phyloP scores from a whole-genome alignment of 1,140 invertebrate genomes.

The Acromyrmex charruanus region DNA sequence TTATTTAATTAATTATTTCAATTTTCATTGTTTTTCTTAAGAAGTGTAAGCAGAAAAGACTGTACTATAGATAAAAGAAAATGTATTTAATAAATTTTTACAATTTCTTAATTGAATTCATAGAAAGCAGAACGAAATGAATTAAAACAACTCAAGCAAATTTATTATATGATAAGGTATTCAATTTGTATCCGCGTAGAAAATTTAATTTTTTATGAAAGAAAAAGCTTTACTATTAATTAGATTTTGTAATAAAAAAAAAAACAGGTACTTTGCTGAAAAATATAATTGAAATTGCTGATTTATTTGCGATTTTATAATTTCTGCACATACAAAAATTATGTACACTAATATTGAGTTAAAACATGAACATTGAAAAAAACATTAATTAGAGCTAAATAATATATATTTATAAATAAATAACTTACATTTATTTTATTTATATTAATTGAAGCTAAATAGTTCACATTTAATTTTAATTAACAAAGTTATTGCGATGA shows the following conservation, averaged over 20 bases:
- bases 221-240: neutral
- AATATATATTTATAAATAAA: no score
- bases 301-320: no score
- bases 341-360: no score
- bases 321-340: no score
- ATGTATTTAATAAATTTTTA: neutral
- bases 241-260: conserved; percentile 12
- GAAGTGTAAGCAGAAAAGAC: neutral
- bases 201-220: conserved; percentile 19
- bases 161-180: neutral
- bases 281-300: no score
- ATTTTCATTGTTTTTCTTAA: neutral
- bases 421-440: no score
- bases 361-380: no score
- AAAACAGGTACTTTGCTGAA: no score
- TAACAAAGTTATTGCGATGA: neutral
- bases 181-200: neutral
- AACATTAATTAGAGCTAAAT: no score
- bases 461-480: conserved; percentile 6
- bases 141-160: neutral
- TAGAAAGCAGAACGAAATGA: neutral
- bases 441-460: no score
- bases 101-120: neutral
- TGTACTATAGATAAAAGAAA: neutral
- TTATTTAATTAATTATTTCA: neutral